Evolutionary conservation across 2,888 invertebrate genomes (phyloP).

Genomic region (Hemithea aestivaria): DNA sequence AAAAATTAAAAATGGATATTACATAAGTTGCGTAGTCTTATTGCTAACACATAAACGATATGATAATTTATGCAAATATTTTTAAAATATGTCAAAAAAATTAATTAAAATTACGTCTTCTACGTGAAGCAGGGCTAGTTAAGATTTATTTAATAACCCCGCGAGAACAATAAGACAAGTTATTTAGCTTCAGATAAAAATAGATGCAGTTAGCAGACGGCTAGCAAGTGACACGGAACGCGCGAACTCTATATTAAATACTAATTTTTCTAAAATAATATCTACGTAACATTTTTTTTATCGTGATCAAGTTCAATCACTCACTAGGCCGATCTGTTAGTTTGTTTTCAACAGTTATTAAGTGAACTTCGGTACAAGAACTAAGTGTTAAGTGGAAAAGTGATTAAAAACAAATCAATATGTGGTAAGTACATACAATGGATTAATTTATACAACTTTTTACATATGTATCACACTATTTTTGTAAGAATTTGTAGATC

Average conservation of each 20-base stretch:
- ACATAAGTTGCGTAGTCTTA: too few relatives aligned
- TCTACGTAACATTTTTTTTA: too few relatives aligned
- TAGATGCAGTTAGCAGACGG: neutral
- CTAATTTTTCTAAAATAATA: too few relatives aligned
- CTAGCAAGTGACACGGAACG: constrained; percentile 1
- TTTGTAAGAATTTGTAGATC: too few relatives aligned
- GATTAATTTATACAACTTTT: neutral
- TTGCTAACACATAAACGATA: too few relatives aligned
- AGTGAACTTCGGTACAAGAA: constrained; percentile 7
- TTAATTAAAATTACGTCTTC: too few relatives aligned
- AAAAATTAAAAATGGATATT: too few relatives aligned
- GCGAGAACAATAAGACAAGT: constrained; percentile 1
- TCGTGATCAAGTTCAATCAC: constrained; percentile 31
- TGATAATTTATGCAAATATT: too few relatives aligned
- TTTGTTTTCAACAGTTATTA: constrained; percentile 22
- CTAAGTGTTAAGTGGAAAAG: constrained; percentile 13
- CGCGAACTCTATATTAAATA: too few relatives aligned
- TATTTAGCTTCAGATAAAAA: neutral
- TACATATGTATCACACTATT: neutral
- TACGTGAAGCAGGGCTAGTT: too few relatives aligned
- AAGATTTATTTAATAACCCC: too few relatives aligned
- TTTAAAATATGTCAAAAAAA: too few relatives aligned
- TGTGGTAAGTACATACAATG: constrained; percentile 35
- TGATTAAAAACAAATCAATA: constrained; percentile 19
- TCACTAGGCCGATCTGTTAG: constrained; percentile 21